phyloP scores from a whole-genome alignment of 2,113 vertebrate species.

The Ailuropoda melanoleuca region DNA sequence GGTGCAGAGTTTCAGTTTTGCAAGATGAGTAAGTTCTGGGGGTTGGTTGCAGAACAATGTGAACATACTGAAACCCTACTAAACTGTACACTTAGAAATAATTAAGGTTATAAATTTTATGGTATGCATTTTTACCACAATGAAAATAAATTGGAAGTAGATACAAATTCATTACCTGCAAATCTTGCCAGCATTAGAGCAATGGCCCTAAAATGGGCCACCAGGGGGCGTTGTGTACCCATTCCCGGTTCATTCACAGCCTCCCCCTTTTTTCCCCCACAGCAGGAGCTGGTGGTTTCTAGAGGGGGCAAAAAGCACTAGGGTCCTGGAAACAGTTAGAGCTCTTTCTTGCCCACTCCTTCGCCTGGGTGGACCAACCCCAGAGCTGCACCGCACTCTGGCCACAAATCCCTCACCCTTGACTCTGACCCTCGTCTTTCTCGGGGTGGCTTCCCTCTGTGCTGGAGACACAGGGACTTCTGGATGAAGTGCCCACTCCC shows the following conservation, averaged over 20 bases:
- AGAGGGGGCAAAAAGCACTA: neutral
- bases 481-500: fast-evolving
- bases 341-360: neutral
- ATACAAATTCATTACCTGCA: neutral
- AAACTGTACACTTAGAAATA: neutral
- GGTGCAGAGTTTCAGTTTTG: neutral
- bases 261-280: too few relatives aligned
- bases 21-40: neutral
- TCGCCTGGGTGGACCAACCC: neutral
- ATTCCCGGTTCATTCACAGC: neutral
- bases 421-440: neutral
- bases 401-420: neutral
- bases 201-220: neutral
- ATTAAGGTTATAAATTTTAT: neutral
- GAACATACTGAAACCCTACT: neutral
- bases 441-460: neutral
- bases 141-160: neutral
- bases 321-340: neutral
- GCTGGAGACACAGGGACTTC: neutral
- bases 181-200: neutral
- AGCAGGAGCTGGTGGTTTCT: fast-evolving
- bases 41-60: neutral
- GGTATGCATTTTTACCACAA: neutral
- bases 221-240: constrained; percentile 45
- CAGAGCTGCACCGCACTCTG: neutral